Conservation (phyloP, 2,888 invertebrate species). For the Tanaodytes sp. region DNA sequence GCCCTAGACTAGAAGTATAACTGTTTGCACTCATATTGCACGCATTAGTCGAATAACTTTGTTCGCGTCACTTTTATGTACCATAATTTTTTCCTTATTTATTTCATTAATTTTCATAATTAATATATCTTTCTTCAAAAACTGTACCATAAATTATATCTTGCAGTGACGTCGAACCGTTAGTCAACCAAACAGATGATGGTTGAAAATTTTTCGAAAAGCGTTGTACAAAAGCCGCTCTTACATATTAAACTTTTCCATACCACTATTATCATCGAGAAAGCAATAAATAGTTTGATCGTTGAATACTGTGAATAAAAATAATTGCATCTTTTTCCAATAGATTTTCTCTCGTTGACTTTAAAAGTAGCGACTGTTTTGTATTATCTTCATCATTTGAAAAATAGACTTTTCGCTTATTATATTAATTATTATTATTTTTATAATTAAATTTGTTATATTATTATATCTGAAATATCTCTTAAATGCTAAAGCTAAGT, state of each 20-base stretch:
- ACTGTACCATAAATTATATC: no score
- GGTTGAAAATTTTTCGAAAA: conserved; percentile 30
- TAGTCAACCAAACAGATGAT: no score
- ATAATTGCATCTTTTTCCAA: conserved; percentile 28
- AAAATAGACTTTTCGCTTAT: conserved; percentile 42
- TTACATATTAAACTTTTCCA: conserved; percentile 14
- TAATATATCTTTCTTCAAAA: no score
- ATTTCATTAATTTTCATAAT: conserved; percentile 9
- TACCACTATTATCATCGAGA: conserved; percentile 19
- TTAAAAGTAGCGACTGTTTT: conserved; percentile 20
- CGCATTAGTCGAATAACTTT: conserved; percentile 24
- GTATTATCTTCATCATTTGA: no score
- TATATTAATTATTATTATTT: no score
- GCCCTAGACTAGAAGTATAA: conserved; percentile 46
- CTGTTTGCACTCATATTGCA: conserved; percentile 44
- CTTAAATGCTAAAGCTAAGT: conserved; percentile 25
- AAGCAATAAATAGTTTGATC: conserved; percentile 51
- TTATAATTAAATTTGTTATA: conserved; percentile 11
- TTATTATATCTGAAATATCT: conserved; percentile 22
- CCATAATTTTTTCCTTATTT: conserved; percentile 4
- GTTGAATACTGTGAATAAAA: conserved; percentile 49
- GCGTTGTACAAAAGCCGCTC: conserved; percentile 25
- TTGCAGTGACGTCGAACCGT: no score
- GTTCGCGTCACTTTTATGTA: neutral
- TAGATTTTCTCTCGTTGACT: conserved; percentile 21